Evolutionary conservation across 2,113 vertebrate species (phyloP).

Genomic region (Zapus hudsonius): DNA sequence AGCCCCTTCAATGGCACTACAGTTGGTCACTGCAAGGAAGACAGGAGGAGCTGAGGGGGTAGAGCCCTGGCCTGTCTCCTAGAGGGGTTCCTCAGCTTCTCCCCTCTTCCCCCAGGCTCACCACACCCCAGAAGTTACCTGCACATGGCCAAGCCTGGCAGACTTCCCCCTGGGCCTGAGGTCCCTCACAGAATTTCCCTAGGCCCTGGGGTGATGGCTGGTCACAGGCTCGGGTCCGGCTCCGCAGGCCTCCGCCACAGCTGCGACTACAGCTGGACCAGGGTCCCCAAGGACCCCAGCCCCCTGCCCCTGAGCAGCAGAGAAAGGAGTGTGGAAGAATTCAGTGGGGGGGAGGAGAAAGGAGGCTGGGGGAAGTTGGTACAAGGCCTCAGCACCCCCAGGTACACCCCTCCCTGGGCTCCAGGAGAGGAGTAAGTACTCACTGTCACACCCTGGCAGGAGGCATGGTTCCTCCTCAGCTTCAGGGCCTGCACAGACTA

Average conservation of each 20-base stretch:
- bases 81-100: neutral
- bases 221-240: conserved; percentile 87
- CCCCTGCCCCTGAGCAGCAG: conserved; percentile 84
- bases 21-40: conserved; percentile 83
- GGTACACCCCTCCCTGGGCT: too few relatives aligned
- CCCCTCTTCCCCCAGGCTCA: neutral
- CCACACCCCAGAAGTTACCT: conserved; percentile 75
- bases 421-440: neutral
- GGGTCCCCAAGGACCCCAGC: conserved; percentile 89
- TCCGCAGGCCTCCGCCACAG: conserved; percentile 90
- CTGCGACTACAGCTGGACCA: conserved; percentile 91
- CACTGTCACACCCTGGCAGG: conserved; percentile 52
- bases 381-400: neutral
- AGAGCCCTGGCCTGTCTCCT: accelerated
- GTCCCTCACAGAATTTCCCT: conserved; percentile 92
- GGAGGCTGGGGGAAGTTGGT: accelerated
- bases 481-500: neutral
- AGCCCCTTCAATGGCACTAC: conserved; percentile 85
- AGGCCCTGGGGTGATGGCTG: conserved; percentile 85
- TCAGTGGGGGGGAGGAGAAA: too few relatives aligned
- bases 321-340: neutral
- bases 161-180: conserved; percentile 81
- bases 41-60: neutral
- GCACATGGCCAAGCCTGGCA: conserved; percentile 88
- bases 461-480: conserved; percentile 66